Evolutionary conservation across 2,888 invertebrate species (phyloP), one percentile per base, ranked within the genome.

Genomic region (Clunio marinus): DNA sequence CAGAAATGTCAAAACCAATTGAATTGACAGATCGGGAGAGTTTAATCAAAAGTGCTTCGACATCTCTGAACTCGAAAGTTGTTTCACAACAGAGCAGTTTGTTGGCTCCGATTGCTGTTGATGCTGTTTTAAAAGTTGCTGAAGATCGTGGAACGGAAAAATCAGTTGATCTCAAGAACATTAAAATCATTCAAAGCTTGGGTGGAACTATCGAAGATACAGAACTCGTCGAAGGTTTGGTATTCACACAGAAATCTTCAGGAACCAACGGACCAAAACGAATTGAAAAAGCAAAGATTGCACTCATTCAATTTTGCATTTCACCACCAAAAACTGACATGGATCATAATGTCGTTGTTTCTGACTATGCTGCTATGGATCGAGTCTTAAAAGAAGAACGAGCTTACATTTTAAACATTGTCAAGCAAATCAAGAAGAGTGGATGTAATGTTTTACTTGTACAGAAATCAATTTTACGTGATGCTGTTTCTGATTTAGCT

Each of bases 281-380:
- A 73, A 84, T 99, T 70, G 98, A 99, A 78, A 98, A 98, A 77
- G 98, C 97, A 4, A 98, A 96, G 81, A 95, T 99, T 79, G 99
- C 93, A 70, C 86, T 99, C 15, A 98, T 99, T 72, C 99, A 99
- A 80, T 99, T 99, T 80, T 99, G 99, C 78, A 93, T 99, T 78
- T 99, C 99, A 13, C 94, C 99, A 66, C 99, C 99, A 5, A 99
- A 99, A 82, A 99, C 99, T 69, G 98, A 99, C 80, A 96, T 96
- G 94, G 95, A 96, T 75, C 94, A 95, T 80, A 95, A 89, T 76
- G 89, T 93, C 2, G 86, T 99, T 73, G 95, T 99, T 22, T 94
- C 96, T 0, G 99, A 99, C 78, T 99, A 99, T 78, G 88, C 97
- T n/a, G 97, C 97, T 63, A 99, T 99, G 99, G 99, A 99, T 79